Conservation (phyloP, 2,797 vertebrate species). For the Rhynchotus rufescens region DNA sequence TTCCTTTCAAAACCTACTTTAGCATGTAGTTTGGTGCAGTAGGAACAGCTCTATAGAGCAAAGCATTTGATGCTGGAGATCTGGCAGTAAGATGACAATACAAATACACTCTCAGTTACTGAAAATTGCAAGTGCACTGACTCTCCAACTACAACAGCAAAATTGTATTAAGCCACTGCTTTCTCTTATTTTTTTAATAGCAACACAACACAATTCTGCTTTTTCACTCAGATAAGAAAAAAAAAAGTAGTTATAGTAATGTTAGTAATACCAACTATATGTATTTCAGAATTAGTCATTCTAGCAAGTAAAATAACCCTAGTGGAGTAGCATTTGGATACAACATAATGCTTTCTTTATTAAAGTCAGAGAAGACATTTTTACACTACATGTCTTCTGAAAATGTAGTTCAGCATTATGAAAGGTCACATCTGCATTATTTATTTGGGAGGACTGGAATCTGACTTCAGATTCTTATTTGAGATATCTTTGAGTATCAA, state of each 20-base stretch:
- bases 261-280: neutral
- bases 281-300: neutral
- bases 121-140: neutral
- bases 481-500: neutral
- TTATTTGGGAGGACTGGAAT: neutral
- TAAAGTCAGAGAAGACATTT: neutral
- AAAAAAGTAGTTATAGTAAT: neutral
- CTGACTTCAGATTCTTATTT: neutral
- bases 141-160: neutral
- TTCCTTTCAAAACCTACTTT: neutral
- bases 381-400: neutral
- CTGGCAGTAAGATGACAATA: neutral
- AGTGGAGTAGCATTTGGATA: neutral
- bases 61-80: neutral
- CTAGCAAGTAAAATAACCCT: neutral
- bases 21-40: neutral
- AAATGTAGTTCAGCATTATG: neutral
- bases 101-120: neutral
- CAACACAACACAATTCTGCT: neutral
- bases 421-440: neutral
- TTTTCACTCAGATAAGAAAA: neutral
- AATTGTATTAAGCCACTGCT: neutral
- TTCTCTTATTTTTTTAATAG: neutral
- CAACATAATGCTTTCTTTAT: neutral
- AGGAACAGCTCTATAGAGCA: neutral